Percentiles rank a stretch among this genome's conserved stretches.
Evolutionary conservation across 2,888 invertebrate genomes (phyloP).

Genomic region (Acronicta alni): DNA sequence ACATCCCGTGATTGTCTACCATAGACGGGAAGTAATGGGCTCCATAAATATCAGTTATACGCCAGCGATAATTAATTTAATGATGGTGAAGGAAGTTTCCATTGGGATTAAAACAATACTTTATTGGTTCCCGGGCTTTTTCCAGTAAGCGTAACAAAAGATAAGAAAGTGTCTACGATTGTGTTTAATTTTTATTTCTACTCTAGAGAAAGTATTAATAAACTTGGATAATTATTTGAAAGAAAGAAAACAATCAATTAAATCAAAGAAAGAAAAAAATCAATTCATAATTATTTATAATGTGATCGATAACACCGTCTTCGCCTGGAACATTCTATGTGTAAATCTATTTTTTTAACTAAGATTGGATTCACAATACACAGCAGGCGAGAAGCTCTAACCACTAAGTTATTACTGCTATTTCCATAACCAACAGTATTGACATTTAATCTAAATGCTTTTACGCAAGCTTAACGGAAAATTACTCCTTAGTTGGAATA

Average conservation of each 20-base stretch:
- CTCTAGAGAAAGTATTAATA: too few species aligned
- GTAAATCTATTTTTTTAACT: too few species aligned
- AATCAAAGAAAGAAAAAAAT: too few species aligned
- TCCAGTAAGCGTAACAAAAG: background rate
- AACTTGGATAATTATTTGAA: too few species aligned
- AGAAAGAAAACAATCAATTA: too few species aligned
- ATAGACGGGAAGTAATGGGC: conserved; percentile 19
- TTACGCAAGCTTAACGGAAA: conserved; percentile 1
- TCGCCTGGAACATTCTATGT: too few species aligned
- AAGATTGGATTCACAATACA: too few species aligned
- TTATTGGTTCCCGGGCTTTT: background rate
- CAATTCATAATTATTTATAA: too few species aligned
- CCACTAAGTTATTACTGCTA: background rate
- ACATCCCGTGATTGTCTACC: conserved; percentile 40
- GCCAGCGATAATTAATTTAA: conserved; percentile 9
- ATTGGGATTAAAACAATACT: background rate
- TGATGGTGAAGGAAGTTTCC: conserved; percentile 10
- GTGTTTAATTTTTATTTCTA: too few species aligned
- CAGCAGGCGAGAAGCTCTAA: too few species aligned
- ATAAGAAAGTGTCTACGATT: too few species aligned
- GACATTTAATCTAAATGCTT: background rate
- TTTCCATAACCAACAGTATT: background rate
- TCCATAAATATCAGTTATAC: conserved; percentile 16
- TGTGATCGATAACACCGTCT: too few species aligned
- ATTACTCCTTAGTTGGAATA: conserved; percentile 1